Evolutionary conservation across 2,113 vertebrate genomes (phyloP), one percentile per base, ranked within the genome.

Genomic region (Nannospalax galili): DNA sequence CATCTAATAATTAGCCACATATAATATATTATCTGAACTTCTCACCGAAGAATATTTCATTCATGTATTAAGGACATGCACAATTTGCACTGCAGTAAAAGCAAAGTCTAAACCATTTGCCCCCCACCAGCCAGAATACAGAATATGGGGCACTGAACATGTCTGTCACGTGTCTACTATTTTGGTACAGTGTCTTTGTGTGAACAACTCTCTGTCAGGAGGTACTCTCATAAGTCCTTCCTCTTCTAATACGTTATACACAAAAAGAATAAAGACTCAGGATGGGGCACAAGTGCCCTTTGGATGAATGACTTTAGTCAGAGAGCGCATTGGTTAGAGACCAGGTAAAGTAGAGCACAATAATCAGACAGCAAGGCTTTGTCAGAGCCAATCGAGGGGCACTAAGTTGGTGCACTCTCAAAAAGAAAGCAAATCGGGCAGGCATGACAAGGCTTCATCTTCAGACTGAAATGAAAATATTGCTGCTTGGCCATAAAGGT

Each of bases 401-500:
- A 64, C 4, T 7, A 20, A 67, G 65, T 75, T 7, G 7, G 37
- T 58, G 62, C 84, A 87, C 24, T 90, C 24, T 91, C 80, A 81
- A 28, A 84, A n/a, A 85, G 62, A 56, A 94, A 95, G 48, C 85
- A 87, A 85, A 69, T 58, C 90, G 52, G 56, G 15, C 24, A 69
- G 65, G 30, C 26, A 40, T 28, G 12, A 4, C 37, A 32, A 45
- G 45, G 48, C 16, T 52, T 95, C 79, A 84, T 16, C 22, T 30
- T 87, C 40, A 84, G 74, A 74, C 28, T 79, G 19, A 52, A 52
- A 52, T 52, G 48, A 52, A 52, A 52, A 52, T 6, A 52, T 52
- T 52, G 6, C 48, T 52, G 48, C 48, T 52, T 52, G 48, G 78
- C 60, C 88, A 70, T 91, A 88, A 95, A 97, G 70, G 82, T 86